phyloP scores from a whole-genome alignment of 2,797 vertebrate species.

The Simalia tracyae region DNA sequence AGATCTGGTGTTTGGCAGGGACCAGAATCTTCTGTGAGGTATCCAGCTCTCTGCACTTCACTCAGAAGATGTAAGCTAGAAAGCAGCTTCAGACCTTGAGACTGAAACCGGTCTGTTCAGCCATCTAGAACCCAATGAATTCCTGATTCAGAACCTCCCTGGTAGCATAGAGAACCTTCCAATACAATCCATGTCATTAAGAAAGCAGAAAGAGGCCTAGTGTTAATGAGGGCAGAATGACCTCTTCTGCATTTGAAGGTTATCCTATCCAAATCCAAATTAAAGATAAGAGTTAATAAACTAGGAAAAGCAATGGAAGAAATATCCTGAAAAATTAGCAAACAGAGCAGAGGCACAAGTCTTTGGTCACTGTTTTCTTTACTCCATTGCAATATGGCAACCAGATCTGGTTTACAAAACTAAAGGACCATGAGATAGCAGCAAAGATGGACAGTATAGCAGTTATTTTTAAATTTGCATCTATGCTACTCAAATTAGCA shows the following conservation, averaged over 20 bases:
- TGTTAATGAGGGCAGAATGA: neutral
- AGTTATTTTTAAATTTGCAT: neutral
- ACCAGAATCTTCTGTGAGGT: slow-evolving; percentile 22
- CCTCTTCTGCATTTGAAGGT: neutral
- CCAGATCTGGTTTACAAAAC: neutral
- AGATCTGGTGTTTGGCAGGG: slow-evolving; percentile 17
- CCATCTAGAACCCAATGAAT: neutral
- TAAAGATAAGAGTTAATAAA: neutral
- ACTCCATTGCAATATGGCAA: neutral
- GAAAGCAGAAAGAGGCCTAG: neutral
- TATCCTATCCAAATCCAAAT: neutral
- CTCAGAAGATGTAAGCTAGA: neutral
- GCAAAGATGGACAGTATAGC: neutral
- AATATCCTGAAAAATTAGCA: neutral
- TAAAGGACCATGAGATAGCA: neutral
- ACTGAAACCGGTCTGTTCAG: neutral
- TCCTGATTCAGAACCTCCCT: neutral
- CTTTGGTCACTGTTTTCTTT: neutral
- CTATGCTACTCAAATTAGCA: neutral
- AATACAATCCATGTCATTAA: neutral
- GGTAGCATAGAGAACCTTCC: neutral
- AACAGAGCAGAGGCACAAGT: neutral
- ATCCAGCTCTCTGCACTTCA: slow-evolving; percentile 9
- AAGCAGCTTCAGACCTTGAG: neutral
- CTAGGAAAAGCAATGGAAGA: neutral